Evolutionary conservation across 2,113 vertebrate genomes (phyloP).

Genomic region (Toxotes chatareus): DNA sequence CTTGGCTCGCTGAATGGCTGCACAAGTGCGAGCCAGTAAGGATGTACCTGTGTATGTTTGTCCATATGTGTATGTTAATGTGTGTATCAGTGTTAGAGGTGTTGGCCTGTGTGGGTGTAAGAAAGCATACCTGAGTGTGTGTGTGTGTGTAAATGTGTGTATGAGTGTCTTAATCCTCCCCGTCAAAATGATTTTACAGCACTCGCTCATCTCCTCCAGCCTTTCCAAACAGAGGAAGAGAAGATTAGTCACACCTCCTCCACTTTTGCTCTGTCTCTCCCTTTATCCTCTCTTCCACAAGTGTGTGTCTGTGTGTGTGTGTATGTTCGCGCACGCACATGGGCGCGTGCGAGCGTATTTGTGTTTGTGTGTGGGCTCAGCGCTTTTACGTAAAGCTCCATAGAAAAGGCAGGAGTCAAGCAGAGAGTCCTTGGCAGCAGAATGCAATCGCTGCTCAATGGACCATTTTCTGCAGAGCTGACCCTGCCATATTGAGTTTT

Average conservation of each 20-base stretch:
- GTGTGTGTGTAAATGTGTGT: neutral
- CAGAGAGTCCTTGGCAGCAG: constrained; percentile 73
- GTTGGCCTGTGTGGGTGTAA: constrained; percentile 39
- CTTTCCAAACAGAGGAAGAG: constrained; percentile 79
- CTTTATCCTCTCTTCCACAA: constrained; percentile 75
- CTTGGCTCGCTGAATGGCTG: constrained; percentile 3
- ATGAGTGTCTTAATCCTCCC: constrained; percentile 76
- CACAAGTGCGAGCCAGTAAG: constrained; percentile 13
- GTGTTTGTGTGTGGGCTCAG: constrained; percentile 72
- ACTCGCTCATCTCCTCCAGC: constrained; percentile 79
- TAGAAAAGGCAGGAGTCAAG: constrained; percentile 75
- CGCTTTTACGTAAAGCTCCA: constrained; percentile 77
- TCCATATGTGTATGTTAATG: neutral
- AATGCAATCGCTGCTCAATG: constrained; percentile 75
- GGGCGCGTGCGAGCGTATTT: constrained; percentile 16
- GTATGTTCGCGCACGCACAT: too few relatives aligned
- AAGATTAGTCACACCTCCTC: constrained; percentile 83
- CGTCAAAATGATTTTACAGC: constrained; percentile 83
- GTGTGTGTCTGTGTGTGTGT: constrained; percentile 40
- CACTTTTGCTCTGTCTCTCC: constrained; percentile 74
- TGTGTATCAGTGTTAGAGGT: constrained; percentile 30
- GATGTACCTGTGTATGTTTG: constrained; percentile 17
- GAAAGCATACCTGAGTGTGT: constrained; percentile 43
- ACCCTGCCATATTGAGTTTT: constrained; percentile 73
- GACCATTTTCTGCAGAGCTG: constrained; percentile 74